Evolutionary conservation across 2,797 vertebrate species (phyloP).

Genomic region (Parotocinclus haroldoi): DNA sequence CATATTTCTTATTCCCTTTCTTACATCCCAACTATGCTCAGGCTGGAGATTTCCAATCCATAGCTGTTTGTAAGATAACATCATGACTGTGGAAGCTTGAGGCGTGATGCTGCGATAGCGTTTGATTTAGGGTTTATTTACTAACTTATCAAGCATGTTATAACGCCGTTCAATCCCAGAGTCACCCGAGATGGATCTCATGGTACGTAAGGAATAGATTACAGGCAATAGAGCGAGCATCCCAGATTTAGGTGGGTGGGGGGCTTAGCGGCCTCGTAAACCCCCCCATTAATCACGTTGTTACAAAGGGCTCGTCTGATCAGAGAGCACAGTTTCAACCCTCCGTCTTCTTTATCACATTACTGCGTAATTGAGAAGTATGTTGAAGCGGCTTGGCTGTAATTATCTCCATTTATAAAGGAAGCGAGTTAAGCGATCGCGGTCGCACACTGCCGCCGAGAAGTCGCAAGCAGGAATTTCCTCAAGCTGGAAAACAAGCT

Average conservation of each 20-base stretch:
- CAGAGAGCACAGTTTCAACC: constrained; percentile 68
- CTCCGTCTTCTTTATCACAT: constrained; percentile 81
- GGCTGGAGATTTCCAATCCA: too few species aligned
- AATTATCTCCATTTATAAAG: constrained; percentile 84
- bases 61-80: too few species aligned
- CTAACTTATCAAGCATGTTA: constrained; percentile 3
- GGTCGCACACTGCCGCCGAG: constrained; percentile 56
- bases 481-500: constrained; percentile 61
- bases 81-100: too few species aligned
- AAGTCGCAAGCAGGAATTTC: constrained; percentile 66
- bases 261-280: constrained; percentile 23
- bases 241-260: constrained; percentile 52
- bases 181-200: not conserved
- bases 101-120: not conserved
- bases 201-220: constrained; percentile 9
- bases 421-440: constrained; percentile 50
- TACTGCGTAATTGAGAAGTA: constrained; percentile 91
- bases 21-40: too few species aligned
- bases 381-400: constrained; percentile 80
- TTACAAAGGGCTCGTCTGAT: constrained; percentile 68
- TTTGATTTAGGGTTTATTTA: constrained; percentile 12
- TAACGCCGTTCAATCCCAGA: not conserved
- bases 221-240: constrained; percentile 19
- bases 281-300: constrained; percentile 56
- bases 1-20: too few species aligned